These are phyloP conservation scores for Crotalus viridis DNA, from an alignment of 2,113 vertebrate genomes.

Conservation along the genomic window DNA sequence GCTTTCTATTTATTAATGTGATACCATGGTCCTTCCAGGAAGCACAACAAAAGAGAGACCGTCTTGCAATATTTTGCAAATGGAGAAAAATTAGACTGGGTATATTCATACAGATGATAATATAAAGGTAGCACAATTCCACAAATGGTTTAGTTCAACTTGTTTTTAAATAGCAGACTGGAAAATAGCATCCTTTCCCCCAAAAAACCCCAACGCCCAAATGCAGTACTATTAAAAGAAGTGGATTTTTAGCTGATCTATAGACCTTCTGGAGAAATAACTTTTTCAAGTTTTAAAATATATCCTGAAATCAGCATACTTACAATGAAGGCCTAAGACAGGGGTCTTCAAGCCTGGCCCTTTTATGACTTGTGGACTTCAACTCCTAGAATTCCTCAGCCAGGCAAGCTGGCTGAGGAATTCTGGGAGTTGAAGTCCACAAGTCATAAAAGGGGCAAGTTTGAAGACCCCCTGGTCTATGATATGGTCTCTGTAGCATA, in stretches of 20 bases:
- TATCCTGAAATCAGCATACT: neutral
- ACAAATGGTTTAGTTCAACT: neutral
- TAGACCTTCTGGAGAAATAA: neutral
- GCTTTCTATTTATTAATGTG: neutral
- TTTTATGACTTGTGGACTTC: no score
- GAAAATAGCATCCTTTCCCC: neutral
- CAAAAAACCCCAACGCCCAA: neutral
- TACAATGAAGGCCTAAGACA: neutral
- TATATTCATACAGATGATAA: neutral
- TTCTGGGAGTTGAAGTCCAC: no score
- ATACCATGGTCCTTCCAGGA: neutral
- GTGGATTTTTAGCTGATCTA: neutral
- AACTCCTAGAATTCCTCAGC: no score
- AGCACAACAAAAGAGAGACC: neutral
- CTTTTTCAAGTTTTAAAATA: neutral
- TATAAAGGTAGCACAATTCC: neutral
- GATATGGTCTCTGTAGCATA: neutral
- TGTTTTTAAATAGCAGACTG: neutral
- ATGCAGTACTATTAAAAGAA: neutral
- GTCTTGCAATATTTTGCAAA: neutral
- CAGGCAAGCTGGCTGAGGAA: no score
- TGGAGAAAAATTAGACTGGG: neutral
- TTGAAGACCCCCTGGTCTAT: no score
- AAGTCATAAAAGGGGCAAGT: no score
- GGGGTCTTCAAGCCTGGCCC: no score